phyloP scores from a whole-genome alignment of 2,888 invertebrate genomes.

The Seladonia tumulorum region DNA sequence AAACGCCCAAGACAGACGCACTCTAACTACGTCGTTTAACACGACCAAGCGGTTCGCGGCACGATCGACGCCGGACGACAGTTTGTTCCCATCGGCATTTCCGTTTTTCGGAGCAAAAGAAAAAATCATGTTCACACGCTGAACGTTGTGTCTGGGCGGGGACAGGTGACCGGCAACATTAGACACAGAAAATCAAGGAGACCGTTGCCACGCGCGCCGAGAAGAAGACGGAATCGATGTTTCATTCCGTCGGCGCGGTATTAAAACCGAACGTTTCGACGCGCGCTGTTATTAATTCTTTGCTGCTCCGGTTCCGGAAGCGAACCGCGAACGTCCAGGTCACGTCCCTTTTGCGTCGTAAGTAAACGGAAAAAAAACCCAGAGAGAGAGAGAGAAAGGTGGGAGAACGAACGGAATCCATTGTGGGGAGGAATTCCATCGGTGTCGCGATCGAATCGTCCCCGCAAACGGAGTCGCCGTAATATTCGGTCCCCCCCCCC shows the following conservation, averaged over 20 bases:
- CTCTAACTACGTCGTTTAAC: conserved; percentile 29
- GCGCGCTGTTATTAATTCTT: conserved; percentile 50
- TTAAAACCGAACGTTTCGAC: conserved; percentile 50
- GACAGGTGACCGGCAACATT: not conserved
- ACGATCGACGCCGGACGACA: not conserved
- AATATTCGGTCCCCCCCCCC: conserved; percentile 46
- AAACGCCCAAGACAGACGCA: conserved; percentile 69
- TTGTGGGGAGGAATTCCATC: conserved; percentile 23
- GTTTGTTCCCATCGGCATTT: not conserved
- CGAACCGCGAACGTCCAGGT: conserved; percentile 30
- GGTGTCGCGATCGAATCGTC: conserved; percentile 10
- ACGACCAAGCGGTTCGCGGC: not conserved
- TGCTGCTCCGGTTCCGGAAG: conserved; percentile 28
- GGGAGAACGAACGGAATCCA: conserved; percentile 6
- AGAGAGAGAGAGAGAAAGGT: not conserved
- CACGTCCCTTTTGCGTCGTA: conserved; percentile 37
- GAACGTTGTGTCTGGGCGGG: not conserved
- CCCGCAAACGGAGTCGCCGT: conserved; percentile 16
- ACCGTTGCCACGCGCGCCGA: not conserved
- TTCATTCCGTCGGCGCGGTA: conserved; percentile 35
- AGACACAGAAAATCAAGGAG: not conserved
- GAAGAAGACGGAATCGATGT: conserved; percentile 35
- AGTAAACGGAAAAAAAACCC: not conserved
- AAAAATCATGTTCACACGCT: not conserved
- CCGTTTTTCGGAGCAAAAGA: not conserved